Conservation (phyloP, 2,888 invertebrate species). For the Machimus atricapillus region DNA sequence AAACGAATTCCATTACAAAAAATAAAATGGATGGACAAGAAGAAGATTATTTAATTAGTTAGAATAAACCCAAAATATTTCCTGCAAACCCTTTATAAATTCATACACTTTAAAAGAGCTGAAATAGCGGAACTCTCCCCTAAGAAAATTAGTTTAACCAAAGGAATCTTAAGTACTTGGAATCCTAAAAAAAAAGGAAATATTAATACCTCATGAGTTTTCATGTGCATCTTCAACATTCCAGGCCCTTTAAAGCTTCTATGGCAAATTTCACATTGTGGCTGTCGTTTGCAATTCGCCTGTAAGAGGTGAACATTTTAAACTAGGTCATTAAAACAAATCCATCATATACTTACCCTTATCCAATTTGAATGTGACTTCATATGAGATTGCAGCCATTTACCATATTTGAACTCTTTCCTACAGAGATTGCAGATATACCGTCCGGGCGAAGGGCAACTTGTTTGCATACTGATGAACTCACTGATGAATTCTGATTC, state of each 20-base stretch:
- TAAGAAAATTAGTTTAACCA: not conserved
- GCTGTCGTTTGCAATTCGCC: conserved; percentile 72
- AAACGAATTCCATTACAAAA: too few relatives aligned
- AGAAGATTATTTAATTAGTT: too few relatives aligned
- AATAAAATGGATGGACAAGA: too few relatives aligned
- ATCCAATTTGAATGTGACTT: conserved; percentile 71
- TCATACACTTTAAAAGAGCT: not conserved
- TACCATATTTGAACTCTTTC: conserved; percentile 70
- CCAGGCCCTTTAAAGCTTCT: conserved; percentile 72
- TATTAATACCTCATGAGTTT: conserved; percentile 65
- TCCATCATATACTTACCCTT: conserved; percentile 54
- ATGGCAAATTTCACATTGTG: conserved; percentile 68
- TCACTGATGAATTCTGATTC: conserved; percentile 55
- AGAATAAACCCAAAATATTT: not conserved
- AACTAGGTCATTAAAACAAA: not conserved
- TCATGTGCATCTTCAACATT: conserved; percentile 73
- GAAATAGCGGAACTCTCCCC: not conserved
- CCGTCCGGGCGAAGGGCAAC: conserved; percentile 66
- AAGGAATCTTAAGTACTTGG: not conserved
- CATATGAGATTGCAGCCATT: conserved; percentile 71
- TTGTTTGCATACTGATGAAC: conserved; percentile 64
- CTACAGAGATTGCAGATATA: conserved; percentile 71
- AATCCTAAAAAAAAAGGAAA: not conserved
- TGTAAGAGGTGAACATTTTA: conserved; percentile 46
- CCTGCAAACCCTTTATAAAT: not conserved